Evolutionary conservation across 2,888 invertebrate genomes (phyloP), one percentile per base, ranked within the genome.

Genomic region (Macrosiphum euphorbiae): DNA sequence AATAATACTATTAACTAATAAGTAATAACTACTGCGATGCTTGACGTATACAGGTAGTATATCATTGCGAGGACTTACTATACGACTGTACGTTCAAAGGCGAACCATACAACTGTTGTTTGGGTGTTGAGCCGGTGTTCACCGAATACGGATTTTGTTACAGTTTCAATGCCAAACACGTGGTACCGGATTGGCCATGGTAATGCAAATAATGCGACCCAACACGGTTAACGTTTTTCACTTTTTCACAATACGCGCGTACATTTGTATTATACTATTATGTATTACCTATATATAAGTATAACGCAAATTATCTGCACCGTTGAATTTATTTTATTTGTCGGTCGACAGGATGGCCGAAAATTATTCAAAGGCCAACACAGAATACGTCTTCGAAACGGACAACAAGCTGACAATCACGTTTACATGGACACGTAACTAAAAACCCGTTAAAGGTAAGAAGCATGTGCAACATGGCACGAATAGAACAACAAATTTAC

Each of bases 91-190:
- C 96, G 95, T 98, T 97, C 96, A 97, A 97, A 95, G 97, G 97
- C n/a, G 97, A 97, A 95, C 96, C 96, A 0, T 96, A 97, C 94
- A 96, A 96, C 94, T 98, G 98, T 95, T 97, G 97, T 95, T 96
- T 96, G 41, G 96, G 97, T 94, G 97, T 98, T 91, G 96, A 96
- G 94, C 97, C 97, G 0, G 96, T 97, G n/a, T 97, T 97, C 95
- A 97, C 98, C 0, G 98, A 98, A 95, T 97, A 97, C 95, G 98
- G 98, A 4, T 97, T 97, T 95, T 98, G 98, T 95, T 97, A 97
- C 95, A 96, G 97, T 26, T 98, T 98, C 95, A 98, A 98, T 95
- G 97, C 97, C 0, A 96, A 96, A 95, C 97, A 97, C 95, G 96
- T 97, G 84, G 97, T 97, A 95, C 96, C 95, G 95, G 95, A 95